phyloP scores from a whole-genome alignment of 2,888 invertebrate genomes.

The Monopis laevigella region DNA sequence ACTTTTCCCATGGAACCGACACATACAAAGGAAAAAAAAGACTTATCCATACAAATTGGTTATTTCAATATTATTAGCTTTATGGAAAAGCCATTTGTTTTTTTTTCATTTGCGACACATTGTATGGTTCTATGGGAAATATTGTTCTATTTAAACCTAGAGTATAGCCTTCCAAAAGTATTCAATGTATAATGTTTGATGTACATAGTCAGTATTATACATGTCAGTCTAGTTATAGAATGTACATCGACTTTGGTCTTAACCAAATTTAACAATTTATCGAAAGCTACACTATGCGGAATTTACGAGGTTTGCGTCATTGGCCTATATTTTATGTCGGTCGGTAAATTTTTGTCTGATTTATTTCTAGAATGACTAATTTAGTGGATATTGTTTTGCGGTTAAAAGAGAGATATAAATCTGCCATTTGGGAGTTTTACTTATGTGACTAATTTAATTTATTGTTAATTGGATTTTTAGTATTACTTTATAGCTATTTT shows the following conservation, averaged over 20 bases:
- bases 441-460: conserved; percentile 21
- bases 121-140: too few relatives aligned
- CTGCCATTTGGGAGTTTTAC: conserved; percentile 24
- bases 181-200: too few relatives aligned
- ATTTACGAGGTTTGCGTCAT: conserved; percentile 22
- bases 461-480: conserved; percentile 29
- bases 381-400: conserved; percentile 25
- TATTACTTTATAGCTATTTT: conserved; percentile 23
- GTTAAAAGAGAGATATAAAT: conserved; percentile 28
- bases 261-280: conserved; percentile 20
- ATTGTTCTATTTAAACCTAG: too few relatives aligned
- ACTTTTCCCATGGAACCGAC: too few relatives aligned
- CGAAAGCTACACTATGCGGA: conserved; percentile 20
- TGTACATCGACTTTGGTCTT: conserved; percentile 14
- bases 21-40: too few relatives aligned
- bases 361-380: conserved; percentile 26
- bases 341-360: conserved; percentile 11
- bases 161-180: too few relatives aligned
- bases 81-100: too few relatives aligned
- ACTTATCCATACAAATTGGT: too few relatives aligned
- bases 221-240: too few relatives aligned
- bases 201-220: too few relatives aligned
- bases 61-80: too few relatives aligned
- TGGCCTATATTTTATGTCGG: conserved; percentile 14
- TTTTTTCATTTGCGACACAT: too few relatives aligned